These are phyloP conservation scores for Muschampia plurimacula DNA, from an alignment of 2,888 invertebrate genomes.

Conservation along the genomic window DNA sequence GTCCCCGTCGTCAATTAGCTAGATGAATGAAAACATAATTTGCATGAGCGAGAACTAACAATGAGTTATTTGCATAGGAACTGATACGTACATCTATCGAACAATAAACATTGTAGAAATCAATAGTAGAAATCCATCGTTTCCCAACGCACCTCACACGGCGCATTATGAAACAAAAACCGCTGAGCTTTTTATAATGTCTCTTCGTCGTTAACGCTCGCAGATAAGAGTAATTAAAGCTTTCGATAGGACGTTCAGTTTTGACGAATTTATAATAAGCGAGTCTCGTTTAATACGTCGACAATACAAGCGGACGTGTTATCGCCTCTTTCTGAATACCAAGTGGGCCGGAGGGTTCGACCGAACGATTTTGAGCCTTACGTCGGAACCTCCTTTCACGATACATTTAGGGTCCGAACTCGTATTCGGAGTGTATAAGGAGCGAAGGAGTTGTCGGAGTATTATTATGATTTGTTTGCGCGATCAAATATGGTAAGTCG, in stretches of 20 bases:
- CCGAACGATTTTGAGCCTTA: slow-evolving; percentile 61
- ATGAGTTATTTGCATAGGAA: slow-evolving; percentile 76
- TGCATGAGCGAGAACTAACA: slow-evolving; percentile 70
- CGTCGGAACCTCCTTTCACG: slow-evolving; percentile 37
- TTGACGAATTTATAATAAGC: slow-evolving; percentile 75
- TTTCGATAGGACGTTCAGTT: slow-evolving; percentile 65
- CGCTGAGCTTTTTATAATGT: slow-evolving; percentile 43
- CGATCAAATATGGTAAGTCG: slow-evolving; percentile 72
- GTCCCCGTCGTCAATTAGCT: slow-evolving; percentile 75
- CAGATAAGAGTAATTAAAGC: slow-evolving; percentile 58
- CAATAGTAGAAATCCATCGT: slow-evolving; percentile 77
- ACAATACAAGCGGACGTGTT: slow-evolving; percentile 72
- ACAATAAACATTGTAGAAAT: slow-evolving; percentile 81
- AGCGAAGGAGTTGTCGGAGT: slow-evolving; percentile 64
- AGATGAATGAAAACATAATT: slow-evolving; percentile 80
- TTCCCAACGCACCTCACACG: slow-evolving; percentile 67
- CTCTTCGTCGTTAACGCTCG: slow-evolving; percentile 36
- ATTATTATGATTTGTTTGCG: slow-evolving; percentile 64
- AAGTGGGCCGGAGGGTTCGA: slow-evolving; percentile 55
- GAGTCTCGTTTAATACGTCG: slow-evolving; percentile 55
- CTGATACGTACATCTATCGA: slow-evolving; percentile 60
- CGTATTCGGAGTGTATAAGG: slow-evolving; percentile 53
- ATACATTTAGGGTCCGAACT: slow-evolving; percentile 43
- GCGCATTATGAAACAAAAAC: slow-evolving; percentile 50
- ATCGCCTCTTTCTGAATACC: slow-evolving; percentile 65